A percentile compares a stretch with the other conserved stretches of the same genome.
phyloP scores from a whole-genome alignment of 35 echinoderm and acorn worm species.

The Patiria miniata region DNA sequence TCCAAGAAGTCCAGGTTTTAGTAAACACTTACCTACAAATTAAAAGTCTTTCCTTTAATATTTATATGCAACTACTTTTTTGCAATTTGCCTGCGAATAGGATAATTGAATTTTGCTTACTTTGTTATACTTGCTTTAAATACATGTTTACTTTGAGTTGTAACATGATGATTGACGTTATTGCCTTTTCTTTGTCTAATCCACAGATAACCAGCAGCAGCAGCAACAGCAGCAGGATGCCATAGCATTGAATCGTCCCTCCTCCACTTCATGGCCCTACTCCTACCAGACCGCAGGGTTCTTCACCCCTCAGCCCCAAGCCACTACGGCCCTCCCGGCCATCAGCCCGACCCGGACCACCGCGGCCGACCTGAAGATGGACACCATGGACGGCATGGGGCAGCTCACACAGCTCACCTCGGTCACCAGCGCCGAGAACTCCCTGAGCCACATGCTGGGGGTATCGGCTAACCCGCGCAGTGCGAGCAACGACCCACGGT shows the following conservation, averaged over 20 bases:
- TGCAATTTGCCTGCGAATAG: too few relatives aligned
- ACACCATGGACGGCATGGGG: slow-evolving; percentile 38
- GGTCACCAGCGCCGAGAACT: slow-evolving; percentile 44
- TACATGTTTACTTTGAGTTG: background rate
- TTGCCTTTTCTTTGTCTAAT: slow-evolving; percentile 36
- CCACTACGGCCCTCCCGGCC: slow-evolving; percentile 21
- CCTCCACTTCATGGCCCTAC: slow-evolving; percentile 50
- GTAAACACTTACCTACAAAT: too few relatives aligned
- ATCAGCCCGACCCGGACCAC: slow-evolving; percentile 44
- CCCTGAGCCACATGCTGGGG: slow-evolving; percentile 13
- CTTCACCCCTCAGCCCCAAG: slow-evolving; percentile 63
- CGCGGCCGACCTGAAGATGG: slow-evolving; percentile 57
- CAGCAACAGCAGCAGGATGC: slow-evolving; percentile 15
- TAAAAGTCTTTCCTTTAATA: too few relatives aligned
- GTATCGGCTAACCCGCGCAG: background rate
- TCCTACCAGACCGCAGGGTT: slow-evolving; percentile 68
- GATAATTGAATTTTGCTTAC: too few relatives aligned
- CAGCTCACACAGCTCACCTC: slow-evolving; percentile 56
- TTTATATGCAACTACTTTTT: too few relatives aligned
- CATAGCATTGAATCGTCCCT: background rate
- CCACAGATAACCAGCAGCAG: slow-evolving; percentile 63
- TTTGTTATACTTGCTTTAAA: too few relatives aligned
- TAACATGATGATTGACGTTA: slow-evolving; percentile 3
- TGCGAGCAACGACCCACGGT: slow-evolving; percentile 44
- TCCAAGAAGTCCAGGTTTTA: too few relatives aligned